These are phyloP conservation scores for Zingel zingel DNA, from an alignment of 2,113 vertebrate genomes.

Conservation along the genomic window DNA sequence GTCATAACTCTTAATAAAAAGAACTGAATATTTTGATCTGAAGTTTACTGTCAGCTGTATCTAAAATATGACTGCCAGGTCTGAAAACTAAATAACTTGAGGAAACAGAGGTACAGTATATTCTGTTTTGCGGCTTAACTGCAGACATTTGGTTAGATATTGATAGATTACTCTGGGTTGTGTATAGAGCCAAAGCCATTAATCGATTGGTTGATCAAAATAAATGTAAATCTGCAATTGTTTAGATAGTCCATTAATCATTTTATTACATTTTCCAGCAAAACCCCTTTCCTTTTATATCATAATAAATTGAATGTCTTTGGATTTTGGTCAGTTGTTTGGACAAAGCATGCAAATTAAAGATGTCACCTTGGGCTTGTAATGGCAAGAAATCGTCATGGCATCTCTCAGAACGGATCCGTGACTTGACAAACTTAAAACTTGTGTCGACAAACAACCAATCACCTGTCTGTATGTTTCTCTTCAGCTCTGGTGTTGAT, in stretches of 20 bases:
- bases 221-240: no score
- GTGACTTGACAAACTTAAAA: background rate
- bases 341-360: background rate
- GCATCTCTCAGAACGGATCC: no score
- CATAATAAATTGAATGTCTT: background rate
- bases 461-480: background rate
- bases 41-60: background rate
- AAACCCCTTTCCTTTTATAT: no score
- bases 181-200: background rate
- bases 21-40: background rate
- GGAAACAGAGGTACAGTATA: background rate
- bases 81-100: background rate
- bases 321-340: background rate
- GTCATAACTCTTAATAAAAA: no score
- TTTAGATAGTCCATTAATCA: no score
- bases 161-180: background rate
- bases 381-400: no score
- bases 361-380: background rate
- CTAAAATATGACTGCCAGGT: background rate
- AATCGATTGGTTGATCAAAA: background rate
- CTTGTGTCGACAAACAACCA: background rate
- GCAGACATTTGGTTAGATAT: background rate
- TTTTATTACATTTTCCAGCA: no score
- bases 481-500: conserved; percentile 44
- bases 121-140: background rate